Evolutionary conservation across 2,888 invertebrate genomes (phyloP), one percentile per base, ranked within the genome.

Genomic region (Oxytorus armatus): DNA sequence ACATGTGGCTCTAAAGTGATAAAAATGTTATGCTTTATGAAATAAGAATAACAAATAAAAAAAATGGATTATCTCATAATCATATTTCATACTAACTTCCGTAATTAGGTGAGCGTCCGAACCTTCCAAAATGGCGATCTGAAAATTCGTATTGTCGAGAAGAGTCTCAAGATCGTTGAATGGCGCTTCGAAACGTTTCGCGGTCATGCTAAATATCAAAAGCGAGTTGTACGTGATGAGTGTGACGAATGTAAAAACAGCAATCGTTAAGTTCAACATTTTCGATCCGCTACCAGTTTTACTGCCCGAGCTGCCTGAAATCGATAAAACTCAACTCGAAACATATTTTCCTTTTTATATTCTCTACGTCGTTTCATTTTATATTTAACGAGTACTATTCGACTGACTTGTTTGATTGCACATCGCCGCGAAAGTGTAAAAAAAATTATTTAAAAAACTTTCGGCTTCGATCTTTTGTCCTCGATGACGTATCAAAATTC

Each of bases 401-500:
- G 39, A 59, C 68, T 70, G 68, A 87, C 88, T 74, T 33, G 69
- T n/a, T 83, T 88, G 87, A 51, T 77, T 77, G n/a, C 86, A 86
- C 16, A 87, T 55, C 29, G 73, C 77, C 10, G 82, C 82, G 16
- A 86, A 85, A 11, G 55, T 84, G 79, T 86, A 81, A 57, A 88
- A 88, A 0, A 86, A 61, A 14, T 84, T 80, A 53, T 85, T 84
- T 84, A 51, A 65, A 57, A 14, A 33, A 1, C 57, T 21, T 3
- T 49, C 33, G 3, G n/a, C 8, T 16, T 42, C 25, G 3, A 66
- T 11, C 11, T 47, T 36, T 18, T 47, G 47, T 51, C 8, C 57
- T n/a, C 11, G 36, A 36, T 42, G 5, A 10, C 11, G 57, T 33
- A 7, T 23, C 0, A 36, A n/a, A 1, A 84, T 7, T 3, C 4